Percentiles rank a stretch among this genome's conserved stretches.
phyloP scores from a whole-genome alignment of 2,888 invertebrate genomes.

The Ametastegia equiseti region DNA sequence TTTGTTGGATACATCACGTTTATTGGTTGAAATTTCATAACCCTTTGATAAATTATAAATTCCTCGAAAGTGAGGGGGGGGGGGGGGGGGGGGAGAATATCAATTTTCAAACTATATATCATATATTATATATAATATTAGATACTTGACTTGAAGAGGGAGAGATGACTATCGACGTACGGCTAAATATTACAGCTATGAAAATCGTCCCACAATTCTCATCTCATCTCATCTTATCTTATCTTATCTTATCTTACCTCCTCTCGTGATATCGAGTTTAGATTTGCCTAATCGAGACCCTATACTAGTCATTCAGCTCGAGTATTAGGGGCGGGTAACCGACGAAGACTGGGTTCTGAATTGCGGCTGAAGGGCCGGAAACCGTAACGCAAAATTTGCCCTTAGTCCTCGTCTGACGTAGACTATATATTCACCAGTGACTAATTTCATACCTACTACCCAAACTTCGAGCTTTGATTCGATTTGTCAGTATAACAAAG shows the following conservation, averaged over 20 bases:
- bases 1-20: no score
- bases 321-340: neutral
- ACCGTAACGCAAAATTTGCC: constrained; percentile 17
- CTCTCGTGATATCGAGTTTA: constrained; percentile 34
- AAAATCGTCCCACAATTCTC: neutral
- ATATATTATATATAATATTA: no score
- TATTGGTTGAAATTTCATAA: neutral
- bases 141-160: neutral
- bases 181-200: neutral
- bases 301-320: constrained; percentile 33
- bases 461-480: no score
- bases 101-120: no score
- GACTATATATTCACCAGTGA: no score
- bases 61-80: no score
- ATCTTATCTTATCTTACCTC: neutral
- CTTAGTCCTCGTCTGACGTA: constrained; percentile 6
- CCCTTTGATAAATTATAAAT: neutral
- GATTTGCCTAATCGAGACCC: constrained; percentile 43
- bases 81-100: no score
- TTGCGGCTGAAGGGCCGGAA: neutral
- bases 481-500: no score
- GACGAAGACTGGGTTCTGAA: constrained; percentile 19
- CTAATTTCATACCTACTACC: no score
- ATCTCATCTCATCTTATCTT: neutral
- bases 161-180: neutral